phyloP scores from a whole-genome alignment of 2,888 invertebrate species.

The Nowickia ferox region DNA sequence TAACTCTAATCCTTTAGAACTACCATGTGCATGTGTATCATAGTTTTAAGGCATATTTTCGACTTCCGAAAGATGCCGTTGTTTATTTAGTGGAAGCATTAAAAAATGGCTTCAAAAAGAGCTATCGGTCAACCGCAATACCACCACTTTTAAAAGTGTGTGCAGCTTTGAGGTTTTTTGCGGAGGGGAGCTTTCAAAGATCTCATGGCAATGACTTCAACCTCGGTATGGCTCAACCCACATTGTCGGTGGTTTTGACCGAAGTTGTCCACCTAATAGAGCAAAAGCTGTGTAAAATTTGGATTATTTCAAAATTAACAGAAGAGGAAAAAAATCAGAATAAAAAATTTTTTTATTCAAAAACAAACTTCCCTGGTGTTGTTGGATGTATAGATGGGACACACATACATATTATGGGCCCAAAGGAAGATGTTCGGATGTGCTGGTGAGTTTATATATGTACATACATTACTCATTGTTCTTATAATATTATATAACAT shows the following conservation, averaged over 20 bases:
- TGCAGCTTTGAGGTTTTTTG: constrained; percentile 21
- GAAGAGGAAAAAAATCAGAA: constrained; percentile 11
- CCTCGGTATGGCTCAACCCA: constrained; percentile 7
- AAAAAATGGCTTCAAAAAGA: background rate
- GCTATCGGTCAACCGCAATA: constrained; percentile 11
- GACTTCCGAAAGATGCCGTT: too few relatives aligned
- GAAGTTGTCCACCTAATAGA: background rate
- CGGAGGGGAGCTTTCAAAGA: constrained; percentile 20
- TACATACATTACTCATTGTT: too few relatives aligned
- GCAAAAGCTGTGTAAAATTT: background rate
- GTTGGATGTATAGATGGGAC: constrained; percentile 24
- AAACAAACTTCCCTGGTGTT: constrained; percentile 14
- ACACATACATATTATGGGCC: background rate
- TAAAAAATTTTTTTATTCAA: background rate
- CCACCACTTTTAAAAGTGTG: constrained; percentile 3
- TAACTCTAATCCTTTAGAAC: too few relatives aligned
- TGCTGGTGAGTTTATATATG: too few relatives aligned
- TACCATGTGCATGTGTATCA: too few relatives aligned
- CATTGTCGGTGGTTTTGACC: background rate
- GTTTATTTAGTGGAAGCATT: too few relatives aligned
- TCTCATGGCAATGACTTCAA: constrained; percentile 14
- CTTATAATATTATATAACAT: too few relatives aligned
- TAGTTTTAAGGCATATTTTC: too few relatives aligned
- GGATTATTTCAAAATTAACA: background rate
- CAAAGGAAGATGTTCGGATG: too few relatives aligned